These are phyloP conservation scores for Acanthosepion pharaonis DNA, from an alignment of 2,888 invertebrate species.

Conservation along the genomic window DNA sequence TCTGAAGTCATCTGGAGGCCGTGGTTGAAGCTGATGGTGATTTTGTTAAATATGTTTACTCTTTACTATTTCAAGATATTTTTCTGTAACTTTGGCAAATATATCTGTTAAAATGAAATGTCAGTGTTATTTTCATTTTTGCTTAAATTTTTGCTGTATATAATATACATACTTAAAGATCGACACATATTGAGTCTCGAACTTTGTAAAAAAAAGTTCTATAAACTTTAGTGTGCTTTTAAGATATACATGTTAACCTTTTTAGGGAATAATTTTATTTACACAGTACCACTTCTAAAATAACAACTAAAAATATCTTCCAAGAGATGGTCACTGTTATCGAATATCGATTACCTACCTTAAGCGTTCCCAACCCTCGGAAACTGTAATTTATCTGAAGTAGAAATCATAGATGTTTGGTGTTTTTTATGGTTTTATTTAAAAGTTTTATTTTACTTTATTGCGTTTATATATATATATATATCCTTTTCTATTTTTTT, in stretches of 20 bases:
- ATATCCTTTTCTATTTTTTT: not conserved
- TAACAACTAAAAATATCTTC: not conserved
- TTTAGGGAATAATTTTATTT: not conserved
- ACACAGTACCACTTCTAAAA: not conserved
- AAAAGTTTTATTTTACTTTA: not conserved
- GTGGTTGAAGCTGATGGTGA: no score
- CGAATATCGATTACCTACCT: not conserved
- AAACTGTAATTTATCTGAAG: not conserved
- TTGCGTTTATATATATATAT: not conserved
- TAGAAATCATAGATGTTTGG: not conserved
- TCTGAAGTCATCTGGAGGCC: no score
- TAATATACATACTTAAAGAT: no score
- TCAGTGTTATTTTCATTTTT: no score
- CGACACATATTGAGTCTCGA: not conserved
- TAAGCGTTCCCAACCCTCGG: not conserved
- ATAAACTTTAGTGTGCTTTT: not conserved
- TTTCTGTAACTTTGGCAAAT: no score
- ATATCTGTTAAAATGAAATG: no score
- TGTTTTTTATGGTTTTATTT: not conserved
- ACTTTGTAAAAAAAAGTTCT: not conserved
- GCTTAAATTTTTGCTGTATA: no score
- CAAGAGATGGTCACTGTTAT: not conserved
- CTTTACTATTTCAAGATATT: no score
- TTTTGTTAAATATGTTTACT: no score
- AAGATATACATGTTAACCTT: not conserved